Conservation (phyloP, 2,113 vertebrate species). For the Polyodon spathula region DNA sequence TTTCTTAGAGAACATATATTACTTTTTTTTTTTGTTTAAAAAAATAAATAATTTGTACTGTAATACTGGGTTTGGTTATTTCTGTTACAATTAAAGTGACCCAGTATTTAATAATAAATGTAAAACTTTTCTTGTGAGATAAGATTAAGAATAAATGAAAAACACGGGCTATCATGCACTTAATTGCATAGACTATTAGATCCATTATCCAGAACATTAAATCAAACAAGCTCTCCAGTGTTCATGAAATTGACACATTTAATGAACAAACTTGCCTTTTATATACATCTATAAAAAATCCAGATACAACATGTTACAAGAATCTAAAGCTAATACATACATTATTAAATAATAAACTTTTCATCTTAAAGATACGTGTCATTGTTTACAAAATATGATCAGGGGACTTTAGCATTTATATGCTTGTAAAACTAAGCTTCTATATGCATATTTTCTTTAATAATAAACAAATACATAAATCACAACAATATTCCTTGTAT, state of each 20-base stretch:
- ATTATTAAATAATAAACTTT: constrained; percentile 77
- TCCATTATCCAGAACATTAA: no score
- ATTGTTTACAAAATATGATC: constrained; percentile 75
- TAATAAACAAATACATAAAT: constrained; percentile 48
- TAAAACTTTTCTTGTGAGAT: no score
- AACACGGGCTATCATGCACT: no score
- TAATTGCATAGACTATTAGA: no score
- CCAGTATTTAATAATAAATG: no score
- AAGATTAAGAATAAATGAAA: no score
- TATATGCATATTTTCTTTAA: constrained; percentile 53
- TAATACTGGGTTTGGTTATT: no score
- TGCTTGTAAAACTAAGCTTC: constrained; percentile 46
- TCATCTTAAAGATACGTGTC: constrained; percentile 75
- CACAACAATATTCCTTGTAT: constrained; percentile 51
- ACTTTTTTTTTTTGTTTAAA: no score
- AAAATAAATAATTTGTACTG: no score
- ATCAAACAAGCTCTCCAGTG: neutral
- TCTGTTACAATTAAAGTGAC: no score
- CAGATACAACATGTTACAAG: constrained; percentile 65
- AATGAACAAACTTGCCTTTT: constrained; percentile 73
- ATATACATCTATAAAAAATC: constrained; percentile 77
- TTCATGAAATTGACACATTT: constrained; percentile 73
- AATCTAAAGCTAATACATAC: constrained; percentile 75
- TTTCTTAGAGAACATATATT: no score
- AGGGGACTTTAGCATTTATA: constrained; percentile 64